phyloP scores from a whole-genome alignment of 2,113 vertebrate species.

The Misgurnus anguillicaudatus region DNA sequence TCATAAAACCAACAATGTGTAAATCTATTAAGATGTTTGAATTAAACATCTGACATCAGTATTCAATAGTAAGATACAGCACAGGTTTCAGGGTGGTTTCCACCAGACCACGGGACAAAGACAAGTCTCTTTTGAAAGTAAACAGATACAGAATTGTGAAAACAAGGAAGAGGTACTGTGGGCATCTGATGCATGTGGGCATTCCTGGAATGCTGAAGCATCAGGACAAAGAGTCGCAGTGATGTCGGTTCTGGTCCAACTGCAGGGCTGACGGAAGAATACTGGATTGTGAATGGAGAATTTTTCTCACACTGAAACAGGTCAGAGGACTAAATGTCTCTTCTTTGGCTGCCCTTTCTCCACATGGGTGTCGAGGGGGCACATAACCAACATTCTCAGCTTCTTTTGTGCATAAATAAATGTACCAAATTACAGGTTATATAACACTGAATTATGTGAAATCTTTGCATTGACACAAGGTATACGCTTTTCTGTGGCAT shows the following conservation, averaged over 20 bases:
- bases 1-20: too few species aligned
- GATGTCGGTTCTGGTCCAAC: constrained; percentile 75
- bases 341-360: constrained; percentile 70
- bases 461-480: constrained; percentile 4
- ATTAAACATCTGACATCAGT: neutral
- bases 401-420: constrained; percentile 64
- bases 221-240: constrained; percentile 75
- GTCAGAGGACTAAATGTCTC: constrained; percentile 69
- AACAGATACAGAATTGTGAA: constrained; percentile 97
- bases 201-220: constrained; percentile 86
- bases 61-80: neutral
- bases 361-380: constrained; percentile 66
- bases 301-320: constrained; percentile 79
- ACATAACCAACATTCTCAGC: constrained; percentile 65
- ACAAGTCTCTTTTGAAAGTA: constrained; percentile 89
- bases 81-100: constrained; percentile 65
- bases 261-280: constrained; percentile 69
- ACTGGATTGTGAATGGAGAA: constrained; percentile 65
- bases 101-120: constrained; percentile 83
- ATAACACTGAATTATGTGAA: constrained; percentile 59
- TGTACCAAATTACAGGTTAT: constrained; percentile 55
- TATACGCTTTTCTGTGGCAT: neutral
- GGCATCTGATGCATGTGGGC: constrained; percentile 92
- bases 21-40: too few species aligned
- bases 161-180: constrained; percentile 87